These are phyloP conservation scores for Galeruca laticollis DNA, from an alignment of 2,888 invertebrate genomes.

Conservation along the genomic window DNA sequence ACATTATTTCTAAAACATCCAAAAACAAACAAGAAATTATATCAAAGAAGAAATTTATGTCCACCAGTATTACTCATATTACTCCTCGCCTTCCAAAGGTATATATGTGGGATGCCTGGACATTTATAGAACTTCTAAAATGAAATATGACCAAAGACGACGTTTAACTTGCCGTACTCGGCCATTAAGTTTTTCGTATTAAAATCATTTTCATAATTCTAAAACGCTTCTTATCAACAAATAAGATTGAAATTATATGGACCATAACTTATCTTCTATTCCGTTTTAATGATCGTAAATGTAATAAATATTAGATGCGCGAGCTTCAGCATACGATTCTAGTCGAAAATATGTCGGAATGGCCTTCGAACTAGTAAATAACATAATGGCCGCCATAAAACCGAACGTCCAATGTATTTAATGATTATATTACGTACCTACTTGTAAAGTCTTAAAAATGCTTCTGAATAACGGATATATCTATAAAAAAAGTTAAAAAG, in stretches of 20 bases:
- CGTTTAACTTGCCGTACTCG: slow-evolving; percentile 34
- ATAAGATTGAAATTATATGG: slow-evolving; percentile 40
- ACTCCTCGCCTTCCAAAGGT: slow-evolving; percentile 21
- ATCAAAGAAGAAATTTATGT: slow-evolving; percentile 31
- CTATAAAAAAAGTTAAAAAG: too few relatives aligned
- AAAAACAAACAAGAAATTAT: slow-evolving; percentile 35
- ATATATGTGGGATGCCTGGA: slow-evolving; percentile 28
- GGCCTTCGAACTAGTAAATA: slow-evolving; percentile 22
- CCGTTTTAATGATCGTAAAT: slow-evolving; percentile 30
- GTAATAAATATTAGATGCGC: slow-evolving; percentile 18
- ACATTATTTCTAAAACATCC: slow-evolving; percentile 20
- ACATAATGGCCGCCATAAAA: slow-evolving; percentile 20
- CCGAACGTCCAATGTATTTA: background rate
- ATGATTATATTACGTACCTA: too few relatives aligned
- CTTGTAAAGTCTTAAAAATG: too few relatives aligned
- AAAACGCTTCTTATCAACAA: slow-evolving; percentile 43
- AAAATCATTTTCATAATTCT: slow-evolving; percentile 44
- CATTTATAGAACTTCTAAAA: slow-evolving; percentile 39
- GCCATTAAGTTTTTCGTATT: slow-evolving; percentile 45
- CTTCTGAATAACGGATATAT: too few relatives aligned
- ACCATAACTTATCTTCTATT: slow-evolving; percentile 39
- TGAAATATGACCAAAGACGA: slow-evolving; percentile 40
- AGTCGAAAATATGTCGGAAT: slow-evolving; percentile 11
- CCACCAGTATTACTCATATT: slow-evolving; percentile 21
- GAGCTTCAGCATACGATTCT: slow-evolving; percentile 15